Evolutionary conservation across 2,888 invertebrate genomes (phyloP), one percentile per base, ranked within the genome.

Genomic region (Emesis furor): DNA sequence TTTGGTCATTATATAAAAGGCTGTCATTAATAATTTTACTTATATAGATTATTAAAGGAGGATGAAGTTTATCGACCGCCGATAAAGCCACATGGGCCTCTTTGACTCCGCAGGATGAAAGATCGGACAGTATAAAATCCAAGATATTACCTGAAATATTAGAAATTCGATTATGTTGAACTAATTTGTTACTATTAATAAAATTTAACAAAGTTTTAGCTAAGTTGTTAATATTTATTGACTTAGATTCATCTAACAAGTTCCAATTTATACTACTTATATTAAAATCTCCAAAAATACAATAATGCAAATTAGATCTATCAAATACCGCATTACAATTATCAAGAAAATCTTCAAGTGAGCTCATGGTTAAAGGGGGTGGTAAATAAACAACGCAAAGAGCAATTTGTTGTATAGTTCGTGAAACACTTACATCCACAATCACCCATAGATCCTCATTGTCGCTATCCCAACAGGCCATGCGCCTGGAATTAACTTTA

Each of bases 401-500:
- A 10, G 24, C 59, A 7, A 59, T 59, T 17, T 59, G 17, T 24
- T 24, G 17, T 10, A 59, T 24, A 3, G 59, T 24, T 17, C 14
- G 17, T 10, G 59, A 59, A 59, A 59, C 24, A 59, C 24, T 59
- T n/a, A 59, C 59, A 24, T 59, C 24, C 8, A 59, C 24, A 24
- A 8, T 59, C 0, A 84, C 69, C 81, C 84, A 81, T 3, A 84
- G 30, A 32, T 84, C 84, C 39, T 84, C 84, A 35, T 81, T 79
- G 0, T 76, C 69, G 12, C 72, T 76, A 12, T 78, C 74, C 4
- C 62, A 65, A 10, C 39, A 14, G 7, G 4, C 12, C 10, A 67
- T 17, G 2, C 75, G 71, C 1, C 35, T 65, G 3, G 76, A 81
- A 30, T 55, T n/a, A 59, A 69, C 14, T 7, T 39, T 46, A 12